Evolutionary conservation across 1,140 invertebrate species (phyloP), one percentile per base, ranked within the genome.

Genomic region (Ceratosolen fusciceps): DNA sequence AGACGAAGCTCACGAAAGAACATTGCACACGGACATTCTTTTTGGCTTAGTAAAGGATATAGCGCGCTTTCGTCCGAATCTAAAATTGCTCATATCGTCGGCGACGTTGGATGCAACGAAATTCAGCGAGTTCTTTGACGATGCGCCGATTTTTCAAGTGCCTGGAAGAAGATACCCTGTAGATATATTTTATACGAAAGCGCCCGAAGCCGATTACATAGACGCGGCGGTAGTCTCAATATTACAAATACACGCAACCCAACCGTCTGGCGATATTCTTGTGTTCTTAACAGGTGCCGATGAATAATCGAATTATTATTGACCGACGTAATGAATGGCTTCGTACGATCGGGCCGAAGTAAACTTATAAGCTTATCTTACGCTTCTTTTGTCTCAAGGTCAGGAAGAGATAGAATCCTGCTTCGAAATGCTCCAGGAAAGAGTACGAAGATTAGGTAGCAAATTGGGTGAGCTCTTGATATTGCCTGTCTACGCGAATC

Each of bases 11-110:
- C 99, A 99, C 90, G 99, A 99, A 88, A 90, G 98, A 62, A 99
- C 98, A 0, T 91, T 99, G 9, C 98, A 99, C 84, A 99, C 98
- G 7, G 99, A 99, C 89, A 97, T 99, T 86, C 91, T 99, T 47
- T 99, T 99, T 91, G 98, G 99, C 29, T 92, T 99, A 56, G 96
- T 99, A 0, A 99, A 99, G 92, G 98, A 99, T 89, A 99, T 99
- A 81, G 94, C 97, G 1, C 92, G 98, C 77, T 99, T 99, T 91
- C 92, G 98, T 82, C 93, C 96, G 0, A 98, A 99, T 88, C 91
- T 99, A 24, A 99, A 99, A 91, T 90, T 99, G 1, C 90, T 99
- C 0, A 99, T 99, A 85, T 99, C 98, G 0, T 98, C 97, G 89
- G 98, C 98, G 12, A 99, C 98, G 0, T 90, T 99, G 43, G 98